Evolutionary conservation across 53 echinoderm and acorn worm genomes (phyloP).

Genomic region (Glandiceps talaboti): DNA sequence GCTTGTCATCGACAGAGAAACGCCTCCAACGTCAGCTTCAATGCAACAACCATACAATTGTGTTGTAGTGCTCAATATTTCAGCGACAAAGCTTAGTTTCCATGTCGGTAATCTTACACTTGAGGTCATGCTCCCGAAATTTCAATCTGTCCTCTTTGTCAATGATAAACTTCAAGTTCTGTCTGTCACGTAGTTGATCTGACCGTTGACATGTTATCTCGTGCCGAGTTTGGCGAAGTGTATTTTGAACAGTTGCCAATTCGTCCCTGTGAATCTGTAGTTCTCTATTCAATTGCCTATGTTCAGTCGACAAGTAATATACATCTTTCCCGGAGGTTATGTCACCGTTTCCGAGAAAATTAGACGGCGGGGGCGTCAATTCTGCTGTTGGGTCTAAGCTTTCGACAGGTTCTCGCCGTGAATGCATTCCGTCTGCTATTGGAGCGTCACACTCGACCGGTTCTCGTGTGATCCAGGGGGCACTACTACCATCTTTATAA

Average conservation of each 20-base stretch:
- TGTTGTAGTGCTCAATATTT: too few species aligned
- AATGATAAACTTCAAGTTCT: background rate
- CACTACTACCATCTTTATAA: background rate
- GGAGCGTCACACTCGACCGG: background rate
- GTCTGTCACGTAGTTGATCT: background rate
- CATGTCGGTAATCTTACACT: background rate
- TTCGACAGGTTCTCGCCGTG: background rate
- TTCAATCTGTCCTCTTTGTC: background rate
- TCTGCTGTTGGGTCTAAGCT: background rate
- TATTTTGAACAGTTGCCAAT: background rate
- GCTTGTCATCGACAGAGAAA: too few species aligned
- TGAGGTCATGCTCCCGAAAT: background rate
- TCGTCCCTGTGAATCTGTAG: background rate
- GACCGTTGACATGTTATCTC: background rate
- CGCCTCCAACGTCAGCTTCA: too few species aligned
- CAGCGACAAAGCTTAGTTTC: background rate
- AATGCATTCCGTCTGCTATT: background rate
- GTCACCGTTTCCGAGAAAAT: background rate
- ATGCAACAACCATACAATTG: too few species aligned
- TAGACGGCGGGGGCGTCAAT: background rate
- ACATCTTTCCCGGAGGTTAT: too few species aligned
- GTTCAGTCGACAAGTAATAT: background rate
- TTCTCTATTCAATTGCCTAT: background rate
- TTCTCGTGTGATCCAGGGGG: too few species aligned
- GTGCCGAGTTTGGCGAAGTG: background rate